These are phyloP conservation scores for Platichthys flesus DNA, from an alignment of 2,113 vertebrate genomes.

Conservation along the genomic window DNA sequence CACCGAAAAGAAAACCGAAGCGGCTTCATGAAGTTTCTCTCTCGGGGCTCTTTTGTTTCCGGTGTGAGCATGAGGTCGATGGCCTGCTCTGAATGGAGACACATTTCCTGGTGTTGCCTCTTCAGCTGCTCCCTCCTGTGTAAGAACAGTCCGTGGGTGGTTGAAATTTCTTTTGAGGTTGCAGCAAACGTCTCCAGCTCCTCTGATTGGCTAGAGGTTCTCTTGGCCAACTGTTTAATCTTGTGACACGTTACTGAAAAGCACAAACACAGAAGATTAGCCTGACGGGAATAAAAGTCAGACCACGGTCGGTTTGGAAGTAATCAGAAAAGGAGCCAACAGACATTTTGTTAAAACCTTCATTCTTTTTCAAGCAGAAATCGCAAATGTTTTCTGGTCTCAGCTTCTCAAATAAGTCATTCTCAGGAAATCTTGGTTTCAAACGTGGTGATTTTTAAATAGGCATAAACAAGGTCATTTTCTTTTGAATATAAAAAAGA, in stretches of 20 bases:
- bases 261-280: neutral
- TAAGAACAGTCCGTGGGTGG: conserved; percentile 20
- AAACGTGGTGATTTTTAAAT: neutral
- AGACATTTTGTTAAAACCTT: neutral
- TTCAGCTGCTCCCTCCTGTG: conserved; percentile 45
- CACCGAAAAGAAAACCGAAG: no score
- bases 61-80: conserved; percentile 3
- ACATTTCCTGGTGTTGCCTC: conserved; percentile 61
- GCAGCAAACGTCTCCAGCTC: neutral
- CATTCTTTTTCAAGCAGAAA: neutral
- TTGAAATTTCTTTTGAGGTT: conserved; percentile 40
- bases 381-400: neutral
- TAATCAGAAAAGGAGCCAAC: neutral
- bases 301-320: neutral
- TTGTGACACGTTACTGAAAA: conserved; percentile 14
- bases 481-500: neutral
- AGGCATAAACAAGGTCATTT: neutral
- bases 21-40: conserved; percentile 1
- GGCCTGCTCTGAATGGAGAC: conserved; percentile 45
- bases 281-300: neutral
- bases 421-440: neutral
- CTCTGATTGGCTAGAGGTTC: conserved; percentile 12
- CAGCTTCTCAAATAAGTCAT: neutral
- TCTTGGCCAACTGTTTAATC: conserved; percentile 6
- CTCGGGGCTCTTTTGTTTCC: conserved; percentile 6